These are phyloP conservation scores for Apodemia mormo DNA, from an alignment of 2,888 invertebrate species.

Conservation along the genomic window DNA sequence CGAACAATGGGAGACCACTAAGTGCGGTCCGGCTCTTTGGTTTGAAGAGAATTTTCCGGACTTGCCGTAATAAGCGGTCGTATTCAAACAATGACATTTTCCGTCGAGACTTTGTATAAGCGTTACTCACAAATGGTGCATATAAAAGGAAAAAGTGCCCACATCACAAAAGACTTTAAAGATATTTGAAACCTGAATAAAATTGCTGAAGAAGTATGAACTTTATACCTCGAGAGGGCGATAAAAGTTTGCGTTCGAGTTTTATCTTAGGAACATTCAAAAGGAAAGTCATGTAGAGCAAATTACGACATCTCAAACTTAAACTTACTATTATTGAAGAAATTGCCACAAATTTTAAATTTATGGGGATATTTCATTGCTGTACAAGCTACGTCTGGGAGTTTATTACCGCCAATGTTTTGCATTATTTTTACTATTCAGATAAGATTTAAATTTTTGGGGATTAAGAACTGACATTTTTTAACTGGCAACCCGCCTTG, in stretches of 20 bases:
- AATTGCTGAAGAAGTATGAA: constrained; percentile 12
- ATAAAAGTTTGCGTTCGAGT: constrained; percentile 5
- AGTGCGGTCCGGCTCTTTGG: constrained; percentile 70
- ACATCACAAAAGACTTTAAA: constrained; percentile 18
- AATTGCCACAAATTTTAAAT: constrained; percentile 7
- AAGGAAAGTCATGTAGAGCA: constrained; percentile 7
- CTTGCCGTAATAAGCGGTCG: constrained; percentile 70
- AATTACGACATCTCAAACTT: constrained; percentile 13
- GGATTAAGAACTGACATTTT: too few species aligned
- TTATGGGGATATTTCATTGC: background rate
- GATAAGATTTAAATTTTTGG: too few species aligned
- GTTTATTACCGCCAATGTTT: background rate
- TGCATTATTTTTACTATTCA: background rate
- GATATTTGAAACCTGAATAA: background rate
- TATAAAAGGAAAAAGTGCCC: constrained; percentile 53
- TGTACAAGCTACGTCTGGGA: background rate
- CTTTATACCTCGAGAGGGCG: constrained; percentile 1
- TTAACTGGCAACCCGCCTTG: too few species aligned
- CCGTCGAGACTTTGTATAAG: constrained; percentile 62
- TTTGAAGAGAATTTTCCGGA: constrained; percentile 65
- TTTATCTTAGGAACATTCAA: constrained; percentile 12
- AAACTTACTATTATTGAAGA: constrained; percentile 14
- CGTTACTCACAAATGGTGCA: constrained; percentile 58
- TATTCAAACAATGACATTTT: constrained; percentile 71
- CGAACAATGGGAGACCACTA: constrained; percentile 66